Conservation (phyloP, 2,888 invertebrate genomes). For the Didymodactylos carnosus region DNA sequence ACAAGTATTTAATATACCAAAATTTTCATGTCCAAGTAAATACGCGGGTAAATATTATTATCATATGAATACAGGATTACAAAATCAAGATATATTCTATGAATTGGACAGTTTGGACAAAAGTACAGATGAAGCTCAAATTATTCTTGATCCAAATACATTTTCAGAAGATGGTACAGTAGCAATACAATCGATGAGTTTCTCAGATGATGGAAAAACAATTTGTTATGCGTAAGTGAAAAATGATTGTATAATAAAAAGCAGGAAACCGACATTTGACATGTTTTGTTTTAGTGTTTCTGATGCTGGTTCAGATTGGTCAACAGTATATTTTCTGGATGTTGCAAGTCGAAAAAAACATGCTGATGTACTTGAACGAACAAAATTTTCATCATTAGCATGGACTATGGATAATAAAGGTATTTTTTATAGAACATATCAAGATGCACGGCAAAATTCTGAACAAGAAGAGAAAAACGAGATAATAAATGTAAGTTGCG, state of each 20-base stretch:
- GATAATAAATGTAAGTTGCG: no score
- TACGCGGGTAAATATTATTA: conserved; percentile 52
- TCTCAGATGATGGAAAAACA: conserved; percentile 54
- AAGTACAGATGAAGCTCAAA: conserved; percentile 47
- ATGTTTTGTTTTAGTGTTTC: conserved; percentile 41
- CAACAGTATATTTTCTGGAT: conserved; percentile 45
- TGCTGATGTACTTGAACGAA: conserved; percentile 50
- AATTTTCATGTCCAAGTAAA: conserved; percentile 64
- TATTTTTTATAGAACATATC: conserved; percentile 55
- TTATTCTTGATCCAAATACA: conserved; percentile 84
- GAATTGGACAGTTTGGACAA: conserved; percentile 37
- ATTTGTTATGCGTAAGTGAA: conserved; percentile 67
- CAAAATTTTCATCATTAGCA: conserved; percentile 69
- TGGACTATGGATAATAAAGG: conserved; percentile 90
- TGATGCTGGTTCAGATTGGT: conserved; percentile 86
- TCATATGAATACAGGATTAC: conserved; percentile 78
- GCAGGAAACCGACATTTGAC: no score
- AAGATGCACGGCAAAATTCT: background rate
- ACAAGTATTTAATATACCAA: conserved; percentile 85
- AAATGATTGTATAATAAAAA: no score
- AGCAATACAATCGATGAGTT: conserved; percentile 20
- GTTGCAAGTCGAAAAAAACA: conserved; percentile 52
- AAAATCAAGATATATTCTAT: conserved; percentile 53
- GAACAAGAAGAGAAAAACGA: conserved; percentile 6
- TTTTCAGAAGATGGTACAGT: conserved; percentile 54